Evolutionary conservation across 2,113 vertebrate species (phyloP), one percentile per base, ranked within the genome.

Genomic region (Phocoena sinus): DNA sequence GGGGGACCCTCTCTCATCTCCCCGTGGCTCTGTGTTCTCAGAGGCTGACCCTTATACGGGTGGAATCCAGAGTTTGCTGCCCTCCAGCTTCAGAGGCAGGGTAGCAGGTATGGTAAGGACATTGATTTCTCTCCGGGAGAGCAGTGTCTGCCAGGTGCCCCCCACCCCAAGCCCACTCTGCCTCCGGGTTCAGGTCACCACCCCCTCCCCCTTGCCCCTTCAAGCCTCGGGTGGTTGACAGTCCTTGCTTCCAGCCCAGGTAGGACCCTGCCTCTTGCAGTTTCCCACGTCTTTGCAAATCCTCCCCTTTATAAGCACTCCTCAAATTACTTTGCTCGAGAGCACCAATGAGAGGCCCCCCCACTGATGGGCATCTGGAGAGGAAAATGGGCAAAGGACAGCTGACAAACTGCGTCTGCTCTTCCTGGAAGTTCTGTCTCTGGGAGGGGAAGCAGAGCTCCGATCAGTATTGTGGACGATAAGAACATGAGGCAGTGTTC

Each of bases 301-400:
- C 6, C 60, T 26, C 62, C 25, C 44, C 33, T n/a, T 8, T 41
- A 31, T 7, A 26, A 56, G n/a, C 28, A 9, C 6, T 10, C 36
- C 36, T 63, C 44, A 28, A 5, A 6, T 2, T 8, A 38, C 63
- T 15, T 44, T 20, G 6, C n/a, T 4, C 2, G 50, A n/a, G 58
- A 12, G 17, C 9, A 3, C 33, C 1, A 2, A 0, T 0, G 1
- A 0, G 1, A 1, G 41, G 38, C 36, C 41, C 70, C 23, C 4
- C 1, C 1, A 0, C 2, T 0, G 58, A 8, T 0, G 7, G 0
- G 0, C 28, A 7, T 36, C 71, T 6, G 31, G 2, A 15, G 41
- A 67, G 44, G 18, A 20, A 28, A 5, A 8, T 0, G 12, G 31
- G 17, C 50, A 4, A 6, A 7, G 31, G 56, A 12, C 60, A 2